phyloP scores from a whole-genome alignment of 2,888 invertebrate genomes.

The Aradus depressus region DNA sequence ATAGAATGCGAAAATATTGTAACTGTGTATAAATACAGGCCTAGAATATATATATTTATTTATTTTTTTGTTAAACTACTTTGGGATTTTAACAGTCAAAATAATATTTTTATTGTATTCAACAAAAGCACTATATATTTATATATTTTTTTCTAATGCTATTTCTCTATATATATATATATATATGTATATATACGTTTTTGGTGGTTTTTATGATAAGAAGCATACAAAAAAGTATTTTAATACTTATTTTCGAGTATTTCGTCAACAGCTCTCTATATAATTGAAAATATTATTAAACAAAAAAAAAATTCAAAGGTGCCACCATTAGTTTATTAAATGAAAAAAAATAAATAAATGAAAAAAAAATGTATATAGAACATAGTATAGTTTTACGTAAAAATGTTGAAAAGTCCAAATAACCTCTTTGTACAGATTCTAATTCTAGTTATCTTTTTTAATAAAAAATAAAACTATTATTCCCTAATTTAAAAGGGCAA shows the following conservation, averaged over 20 bases:
- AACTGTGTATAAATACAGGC: no score
- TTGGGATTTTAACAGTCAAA: slow-evolving; percentile 19
- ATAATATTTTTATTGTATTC: slow-evolving; percentile 17
- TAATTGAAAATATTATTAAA: slow-evolving; percentile 11
- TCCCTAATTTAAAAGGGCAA: no score
- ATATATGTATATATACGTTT: slow-evolving; percentile 18
- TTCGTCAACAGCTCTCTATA: slow-evolving; percentile 21
- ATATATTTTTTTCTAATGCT: slow-evolving; percentile 18
- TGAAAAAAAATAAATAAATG: slow-evolving; percentile 3
- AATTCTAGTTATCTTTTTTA: no score
- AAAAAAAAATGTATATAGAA: no score
- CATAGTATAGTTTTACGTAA: no score
- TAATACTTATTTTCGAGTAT: slow-evolving; percentile 25
- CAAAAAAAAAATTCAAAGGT: slow-evolving; percentile 20
- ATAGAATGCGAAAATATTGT: slow-evolving; percentile 7
- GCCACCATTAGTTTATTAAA: slow-evolving; percentile 25
- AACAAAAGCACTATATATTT: slow-evolving; percentile 19
- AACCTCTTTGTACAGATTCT: no score
- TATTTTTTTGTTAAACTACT: no score
- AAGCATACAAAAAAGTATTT: slow-evolving; percentile 21
- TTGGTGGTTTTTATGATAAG: slow-evolving; percentile 15
- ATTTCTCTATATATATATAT: no score
- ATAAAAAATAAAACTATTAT: no score
- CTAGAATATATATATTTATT: no score
- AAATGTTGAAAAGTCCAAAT: no score